Evolutionary conservation across 2,797 vertebrate genomes (phyloP).

Genomic region (Sebastes minor): DNA sequence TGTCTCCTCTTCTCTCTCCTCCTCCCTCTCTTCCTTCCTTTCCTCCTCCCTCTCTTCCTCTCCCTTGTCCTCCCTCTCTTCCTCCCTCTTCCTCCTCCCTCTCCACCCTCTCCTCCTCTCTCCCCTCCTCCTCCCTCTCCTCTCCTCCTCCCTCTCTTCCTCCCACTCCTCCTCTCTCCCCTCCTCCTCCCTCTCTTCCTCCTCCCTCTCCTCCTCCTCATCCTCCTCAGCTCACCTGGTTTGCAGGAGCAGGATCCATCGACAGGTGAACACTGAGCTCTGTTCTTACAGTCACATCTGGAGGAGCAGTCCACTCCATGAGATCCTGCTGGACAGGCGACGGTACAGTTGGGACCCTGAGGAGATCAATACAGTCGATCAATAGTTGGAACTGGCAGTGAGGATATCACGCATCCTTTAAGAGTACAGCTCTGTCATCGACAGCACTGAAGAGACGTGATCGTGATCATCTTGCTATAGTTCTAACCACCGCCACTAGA

Average conservation of each 20-base stretch:
- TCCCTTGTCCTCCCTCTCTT: no score
- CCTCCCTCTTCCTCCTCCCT: no score
- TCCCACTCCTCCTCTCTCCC: fast-evolving
- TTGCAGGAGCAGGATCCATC: slow-evolving; percentile 94
- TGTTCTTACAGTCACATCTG: slow-evolving; percentile 89
- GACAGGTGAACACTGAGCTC: slow-evolving; percentile 89
- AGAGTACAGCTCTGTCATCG: not conserved
- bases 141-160: fast-evolving
- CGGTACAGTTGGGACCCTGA: slow-evolving; percentile 88
- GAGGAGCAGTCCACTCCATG: slow-evolving; percentile 93
- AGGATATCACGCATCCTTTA: not conserved
- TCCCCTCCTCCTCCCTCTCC: no score
- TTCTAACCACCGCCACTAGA: not conserved
- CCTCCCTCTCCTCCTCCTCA: no score
- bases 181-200: no score
- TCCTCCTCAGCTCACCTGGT: slow-evolving; percentile 83
- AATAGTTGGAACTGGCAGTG: not conserved
- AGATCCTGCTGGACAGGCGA: slow-evolving; percentile 83
- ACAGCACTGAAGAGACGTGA: not conserved
- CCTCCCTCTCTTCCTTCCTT: not conserved
- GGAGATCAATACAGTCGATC: not conserved
- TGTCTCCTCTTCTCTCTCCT: no score
- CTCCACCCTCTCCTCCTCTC: no score
- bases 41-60: no score
- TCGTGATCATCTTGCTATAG: not conserved